These are phyloP conservation scores for Pterostichus madidus DNA, from an alignment of 2,888 invertebrate genomes.

Conservation along the genomic window DNA sequence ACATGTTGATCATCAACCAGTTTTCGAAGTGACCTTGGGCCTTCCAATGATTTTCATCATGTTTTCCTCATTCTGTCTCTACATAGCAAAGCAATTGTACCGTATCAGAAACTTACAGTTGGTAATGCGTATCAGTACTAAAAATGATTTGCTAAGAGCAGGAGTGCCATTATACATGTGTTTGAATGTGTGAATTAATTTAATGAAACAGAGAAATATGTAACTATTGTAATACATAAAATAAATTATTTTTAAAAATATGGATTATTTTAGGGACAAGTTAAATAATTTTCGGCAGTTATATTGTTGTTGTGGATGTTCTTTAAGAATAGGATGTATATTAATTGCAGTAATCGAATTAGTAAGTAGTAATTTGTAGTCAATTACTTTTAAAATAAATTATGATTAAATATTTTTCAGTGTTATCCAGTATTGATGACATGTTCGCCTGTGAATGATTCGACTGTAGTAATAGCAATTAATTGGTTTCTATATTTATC, in stretches of 20 bases:
- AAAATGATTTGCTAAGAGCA: too few species aligned
- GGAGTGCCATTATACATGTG: too few species aligned
- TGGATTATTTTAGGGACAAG: not conserved
- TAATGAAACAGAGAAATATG: not conserved
- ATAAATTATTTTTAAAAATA: too few species aligned
- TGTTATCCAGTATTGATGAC: not conserved
- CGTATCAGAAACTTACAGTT: too few species aligned
- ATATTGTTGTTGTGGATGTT: conserved; percentile 26
- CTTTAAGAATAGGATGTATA: conserved; percentile 4
- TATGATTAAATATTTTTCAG: not conserved
- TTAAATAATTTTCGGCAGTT: conserved; percentile 18
- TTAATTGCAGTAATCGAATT: not conserved
- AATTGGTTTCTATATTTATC: not conserved
- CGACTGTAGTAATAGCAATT: not conserved
- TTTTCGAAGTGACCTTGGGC: too few species aligned
- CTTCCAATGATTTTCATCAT: too few species aligned
- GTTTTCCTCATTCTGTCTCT: too few species aligned
- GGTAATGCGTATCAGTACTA: too few species aligned
- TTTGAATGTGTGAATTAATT: too few species aligned
- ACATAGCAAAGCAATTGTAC: too few species aligned
- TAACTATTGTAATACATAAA: not conserved
- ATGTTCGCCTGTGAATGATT: not conserved
- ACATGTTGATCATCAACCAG: too few species aligned
- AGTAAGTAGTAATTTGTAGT: not conserved
- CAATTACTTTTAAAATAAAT: not conserved